A percentile compares a stretch with the other conserved stretches of the same genome.
phyloP scores from a whole-genome alignment of 2,797 vertebrate genomes.

The Tadarida brasiliensis region DNA sequence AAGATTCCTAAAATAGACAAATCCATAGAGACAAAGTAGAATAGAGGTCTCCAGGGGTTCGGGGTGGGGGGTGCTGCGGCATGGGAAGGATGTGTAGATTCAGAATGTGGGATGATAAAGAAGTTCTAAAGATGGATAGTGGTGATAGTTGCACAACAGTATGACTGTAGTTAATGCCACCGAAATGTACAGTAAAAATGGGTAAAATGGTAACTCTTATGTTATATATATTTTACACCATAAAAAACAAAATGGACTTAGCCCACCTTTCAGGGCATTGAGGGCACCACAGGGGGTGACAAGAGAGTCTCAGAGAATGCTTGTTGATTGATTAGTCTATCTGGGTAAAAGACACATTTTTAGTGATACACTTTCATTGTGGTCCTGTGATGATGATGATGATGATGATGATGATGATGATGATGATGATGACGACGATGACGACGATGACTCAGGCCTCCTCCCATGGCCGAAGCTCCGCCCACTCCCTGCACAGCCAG shows the following conservation, averaged over 20 bases:
- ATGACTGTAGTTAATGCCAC: not conserved
- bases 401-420: fast-evolving
- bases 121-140: not conserved
- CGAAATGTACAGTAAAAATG: not conserved
- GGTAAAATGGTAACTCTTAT: not conserved
- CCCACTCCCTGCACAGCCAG: not conserved
- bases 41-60: not conserved
- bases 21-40: not conserved
- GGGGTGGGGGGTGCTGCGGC: fast-evolving
- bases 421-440: fast-evolving
- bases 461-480: not conserved
- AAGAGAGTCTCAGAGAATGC: not conserved
- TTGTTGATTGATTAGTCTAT: not conserved
- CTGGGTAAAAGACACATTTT: not conserved
- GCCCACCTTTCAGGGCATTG: not conserved
- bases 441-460: not conserved
- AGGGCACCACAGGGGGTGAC: not conserved
- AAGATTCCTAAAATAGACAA: not conserved
- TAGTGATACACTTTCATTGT: not conserved
- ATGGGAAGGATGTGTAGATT: not conserved
- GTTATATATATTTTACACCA: not conserved
- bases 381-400: fast-evolving
- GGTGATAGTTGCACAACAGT: not conserved
- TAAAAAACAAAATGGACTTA: not conserved
- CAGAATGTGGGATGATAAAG: not conserved